Evolutionary conservation across 2,113 vertebrate genomes (phyloP).

Genomic region (Pteruthius melanotis): DNA sequence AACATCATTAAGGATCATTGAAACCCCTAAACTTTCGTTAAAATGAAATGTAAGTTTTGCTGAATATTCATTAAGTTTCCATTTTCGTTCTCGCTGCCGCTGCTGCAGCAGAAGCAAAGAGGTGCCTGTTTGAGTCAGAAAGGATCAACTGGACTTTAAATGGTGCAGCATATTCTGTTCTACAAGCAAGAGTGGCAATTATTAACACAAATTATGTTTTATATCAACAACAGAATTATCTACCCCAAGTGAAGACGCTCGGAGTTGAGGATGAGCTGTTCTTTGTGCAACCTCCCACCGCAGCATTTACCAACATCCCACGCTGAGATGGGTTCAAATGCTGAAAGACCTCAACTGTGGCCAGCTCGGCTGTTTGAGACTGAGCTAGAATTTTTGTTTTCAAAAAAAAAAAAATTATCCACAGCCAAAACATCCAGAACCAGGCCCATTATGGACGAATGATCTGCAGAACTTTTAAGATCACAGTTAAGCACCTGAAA

Average conservation of each 20-base stretch:
- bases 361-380: slow-evolving; percentile 5
- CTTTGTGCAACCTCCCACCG: neutral
- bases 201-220: neutral
- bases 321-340: neutral
- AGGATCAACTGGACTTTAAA: neutral
- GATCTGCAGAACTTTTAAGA: slow-evolving; percentile 63
- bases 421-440: slow-evolving; percentile 42
- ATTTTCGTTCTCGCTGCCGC: neutral
- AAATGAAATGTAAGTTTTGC: slow-evolving; percentile 54
- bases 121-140: neutral
- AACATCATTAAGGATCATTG: slow-evolving; percentile 73
- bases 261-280: neutral
- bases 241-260: neutral
- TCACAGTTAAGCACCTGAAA: slow-evolving; percentile 67
- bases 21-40: slow-evolving; percentile 35
- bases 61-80: slow-evolving; percentile 30
- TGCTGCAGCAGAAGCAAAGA: neutral
- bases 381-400: neutral
- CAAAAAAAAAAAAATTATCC: neutral
- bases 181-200: neutral
- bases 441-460: slow-evolving; percentile 39
- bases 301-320: neutral
- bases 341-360: neutral
- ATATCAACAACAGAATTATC: neutral
- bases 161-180: slow-evolving; percentile 7